Percentiles rank a stretch among this genome's conserved stretches.
These are phyloP conservation scores for Neelides folsomi DNA, from an alignment of 2,888 invertebrate species.

Conservation along the genomic window DNA sequence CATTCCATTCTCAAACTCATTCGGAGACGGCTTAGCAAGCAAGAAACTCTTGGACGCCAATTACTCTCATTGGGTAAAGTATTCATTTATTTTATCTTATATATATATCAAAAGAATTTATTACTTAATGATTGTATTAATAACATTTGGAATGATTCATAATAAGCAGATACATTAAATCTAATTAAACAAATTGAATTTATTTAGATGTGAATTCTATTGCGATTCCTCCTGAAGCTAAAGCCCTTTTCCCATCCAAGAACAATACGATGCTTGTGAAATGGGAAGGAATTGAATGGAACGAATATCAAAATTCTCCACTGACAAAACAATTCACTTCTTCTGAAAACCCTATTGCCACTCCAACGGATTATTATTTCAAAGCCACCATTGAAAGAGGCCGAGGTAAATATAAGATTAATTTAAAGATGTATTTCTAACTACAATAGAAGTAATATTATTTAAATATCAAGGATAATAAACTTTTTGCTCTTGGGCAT, in stretches of 20 bases:
- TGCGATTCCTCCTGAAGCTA: constrained; percentile 12
- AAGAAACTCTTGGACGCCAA: constrained; percentile 63
- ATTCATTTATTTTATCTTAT: too few relatives aligned
- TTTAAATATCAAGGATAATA: too few relatives aligned
- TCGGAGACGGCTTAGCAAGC: constrained; percentile 56
- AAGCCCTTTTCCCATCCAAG: constrained; percentile 13
- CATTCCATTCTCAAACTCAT: constrained; percentile 51
- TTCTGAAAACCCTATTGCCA: constrained; percentile 43
- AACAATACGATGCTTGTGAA: constrained; percentile 11
- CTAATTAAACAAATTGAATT: too few relatives aligned
- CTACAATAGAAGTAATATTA: too few relatives aligned
- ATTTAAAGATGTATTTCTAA: too few relatives aligned
- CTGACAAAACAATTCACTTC: neutral
- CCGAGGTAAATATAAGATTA: constrained; percentile 43
- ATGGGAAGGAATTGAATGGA: constrained; percentile 15
- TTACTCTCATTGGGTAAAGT: constrained; percentile 51
- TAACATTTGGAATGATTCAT: too few relatives aligned
- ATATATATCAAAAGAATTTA: too few relatives aligned
- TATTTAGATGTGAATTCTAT: too few relatives aligned
- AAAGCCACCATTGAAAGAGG: constrained; percentile 65
- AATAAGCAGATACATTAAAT: too few relatives aligned
- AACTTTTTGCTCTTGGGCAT: too few relatives aligned
- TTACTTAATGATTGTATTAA: too few relatives aligned
- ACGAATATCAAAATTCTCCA: constrained; percentile 1
- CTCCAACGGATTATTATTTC: constrained; percentile 45